Evolutionary conservation across 2,888 invertebrate genomes (phyloP).

Genomic region (Clostera curtula): DNA sequence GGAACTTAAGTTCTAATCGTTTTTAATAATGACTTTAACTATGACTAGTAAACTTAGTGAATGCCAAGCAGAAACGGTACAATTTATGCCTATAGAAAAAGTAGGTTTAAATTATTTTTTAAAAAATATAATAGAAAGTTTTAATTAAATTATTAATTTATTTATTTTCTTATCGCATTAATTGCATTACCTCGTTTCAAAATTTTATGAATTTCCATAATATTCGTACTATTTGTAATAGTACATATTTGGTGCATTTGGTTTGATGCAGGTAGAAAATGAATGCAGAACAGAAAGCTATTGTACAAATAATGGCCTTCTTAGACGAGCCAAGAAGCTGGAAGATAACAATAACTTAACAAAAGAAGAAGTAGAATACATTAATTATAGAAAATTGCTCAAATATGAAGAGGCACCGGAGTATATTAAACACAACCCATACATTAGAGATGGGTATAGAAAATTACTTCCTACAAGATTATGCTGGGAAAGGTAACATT

Average conservation of each 20-base stretch:
- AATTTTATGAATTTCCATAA: too few relatives aligned
- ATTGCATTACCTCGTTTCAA: too few relatives aligned
- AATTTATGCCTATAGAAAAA: conserved; percentile 66
- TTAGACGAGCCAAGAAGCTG: conserved; percentile 53
- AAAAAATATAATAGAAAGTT: neutral
- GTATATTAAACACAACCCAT: conserved; percentile 91
- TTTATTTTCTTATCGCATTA: too few relatives aligned
- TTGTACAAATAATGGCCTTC: conserved; percentile 36
- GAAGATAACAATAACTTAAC: conserved; percentile 67
- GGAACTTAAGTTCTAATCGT: too few relatives aligned
- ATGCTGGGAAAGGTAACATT: conserved; percentile 88
- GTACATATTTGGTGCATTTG: conserved; percentile 2
- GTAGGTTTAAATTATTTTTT: conserved; percentile 42
- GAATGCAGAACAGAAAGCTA: conserved; percentile 40
- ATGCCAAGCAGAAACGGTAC: conserved; percentile 61
- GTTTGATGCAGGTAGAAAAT: conserved; percentile 42
- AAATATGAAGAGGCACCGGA: conserved; percentile 81
- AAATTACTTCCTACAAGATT: conserved; percentile 86
- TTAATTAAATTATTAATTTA: too few relatives aligned
- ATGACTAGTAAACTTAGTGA: conserved; percentile 67
- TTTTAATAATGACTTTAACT: conserved; percentile 52
- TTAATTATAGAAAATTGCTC: conserved; percentile 61
- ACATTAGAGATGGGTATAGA: conserved; percentile 89
- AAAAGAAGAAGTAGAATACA: conserved; percentile 62
- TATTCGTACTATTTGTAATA: too few relatives aligned